Base-by-base conservation (phyloP, 2,113 vertebrate species). In the Tragelaphus strepsiceros region DNA sequence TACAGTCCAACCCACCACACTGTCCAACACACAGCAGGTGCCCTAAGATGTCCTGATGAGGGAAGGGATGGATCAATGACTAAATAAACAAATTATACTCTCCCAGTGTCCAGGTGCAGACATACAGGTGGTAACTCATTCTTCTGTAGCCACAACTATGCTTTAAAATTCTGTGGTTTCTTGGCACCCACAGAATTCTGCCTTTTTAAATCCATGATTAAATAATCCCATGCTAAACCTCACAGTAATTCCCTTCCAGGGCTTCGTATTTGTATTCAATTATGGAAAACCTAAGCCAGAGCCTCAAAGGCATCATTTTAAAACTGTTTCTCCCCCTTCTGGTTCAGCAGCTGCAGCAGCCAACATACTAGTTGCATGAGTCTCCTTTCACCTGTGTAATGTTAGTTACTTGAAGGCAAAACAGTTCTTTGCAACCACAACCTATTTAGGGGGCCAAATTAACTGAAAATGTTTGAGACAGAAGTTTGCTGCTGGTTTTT, bases 251-350 rank as follows among this genome's bases (percentile, higher is more conserved):
- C 97, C 96, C 96, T 98, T 90, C 78, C 92, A 98, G 98, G 71
- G 82, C 97, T 98, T 97, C 89, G 5, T 98, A 97, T 98, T 99
- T 98, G 97, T 98, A 89, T 94, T 17, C 98, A 98, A 98, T 98
- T 98, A 98, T 94, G 58, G 97, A 97, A 98, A 98, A 82, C 30
- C 49, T 92, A 98, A 98, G 98, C 97, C 84, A 13, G 89, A 97
- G 95, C 96, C 97, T 97, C 92, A 97, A 93, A 98, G 90, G 95
- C 96, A 85, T 53, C 95, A 88, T 96, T 98, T 81, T 96, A 96
- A 97, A 17, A 16, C 56, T 89, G 83, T 90, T 89, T 83, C 96
- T 92, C 91, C 78, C 22, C 43, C 61, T 96, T 89, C 91, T 97
- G 92, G 97, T 98, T 98, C 96, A 82, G 97, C 92, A 96, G 97